These are phyloP conservation scores for Trypoxylus dichotomus DNA, from an alignment of 1,140 invertebrate genomes.

Conservation along the genomic window DNA sequence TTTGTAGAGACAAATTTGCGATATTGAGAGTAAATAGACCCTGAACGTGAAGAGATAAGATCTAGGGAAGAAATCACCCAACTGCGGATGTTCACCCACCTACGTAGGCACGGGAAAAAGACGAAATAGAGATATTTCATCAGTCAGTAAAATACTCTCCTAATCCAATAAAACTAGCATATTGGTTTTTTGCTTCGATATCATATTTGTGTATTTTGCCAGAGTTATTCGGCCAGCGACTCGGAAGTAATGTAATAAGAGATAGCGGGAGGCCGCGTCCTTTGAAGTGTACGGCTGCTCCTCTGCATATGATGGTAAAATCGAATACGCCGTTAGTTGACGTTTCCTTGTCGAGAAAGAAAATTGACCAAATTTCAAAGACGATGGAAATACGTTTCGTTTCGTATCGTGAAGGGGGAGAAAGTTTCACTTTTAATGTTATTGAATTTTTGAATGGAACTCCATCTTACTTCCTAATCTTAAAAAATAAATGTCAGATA, in stretches of 20 bases:
- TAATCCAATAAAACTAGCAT: conserved; percentile 21
- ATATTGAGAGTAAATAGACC: too few species aligned
- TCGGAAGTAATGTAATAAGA: conserved; percentile 24
- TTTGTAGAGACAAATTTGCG: too few species aligned
- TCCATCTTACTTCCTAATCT: neutral
- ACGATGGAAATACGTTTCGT: conserved; percentile 3
- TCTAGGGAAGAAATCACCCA: too few species aligned
- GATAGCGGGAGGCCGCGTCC: neutral
- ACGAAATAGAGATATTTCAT: conserved; percentile 3
- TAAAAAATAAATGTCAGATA: neutral
- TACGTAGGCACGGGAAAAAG: neutral
- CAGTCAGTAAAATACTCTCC: conserved; percentile 24
- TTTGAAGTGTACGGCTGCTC: conserved; percentile 4
- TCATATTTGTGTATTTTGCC: conserved; percentile 16
- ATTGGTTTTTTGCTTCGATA: neutral
- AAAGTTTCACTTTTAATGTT: conserved; percentile 21
- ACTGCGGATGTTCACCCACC: neutral
- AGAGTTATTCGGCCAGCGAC: conserved; percentile 14
- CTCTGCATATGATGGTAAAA: conserved; percentile 20
- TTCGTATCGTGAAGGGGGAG: neutral
- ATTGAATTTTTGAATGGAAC: conserved; percentile 7
- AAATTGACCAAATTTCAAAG: conserved; percentile 25
- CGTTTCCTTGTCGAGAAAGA: conserved; percentile 12
- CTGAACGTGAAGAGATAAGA: too few species aligned
- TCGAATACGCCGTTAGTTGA: conserved; percentile 16